A percentile compares a stretch with the other conserved stretches of the same genome.
Evolutionary conservation across 2,888 invertebrate species (phyloP).

Genomic region (Thera obeliscata): DNA sequence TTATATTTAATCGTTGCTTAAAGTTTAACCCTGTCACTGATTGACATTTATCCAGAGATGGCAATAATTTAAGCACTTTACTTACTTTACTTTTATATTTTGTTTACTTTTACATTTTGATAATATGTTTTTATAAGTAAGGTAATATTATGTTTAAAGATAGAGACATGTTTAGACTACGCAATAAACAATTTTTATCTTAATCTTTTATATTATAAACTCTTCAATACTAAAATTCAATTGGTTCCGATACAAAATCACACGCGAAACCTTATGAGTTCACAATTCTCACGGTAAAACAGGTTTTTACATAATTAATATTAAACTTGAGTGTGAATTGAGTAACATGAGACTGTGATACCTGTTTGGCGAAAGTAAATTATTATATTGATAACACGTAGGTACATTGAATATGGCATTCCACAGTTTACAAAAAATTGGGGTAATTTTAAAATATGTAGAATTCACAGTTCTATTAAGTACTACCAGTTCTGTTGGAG

Average conservation of each 20-base stretch:
- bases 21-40: no score
- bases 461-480: no score
- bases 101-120: no score
- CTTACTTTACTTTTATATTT: no score
- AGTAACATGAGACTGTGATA: constrained; percentile 25
- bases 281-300: constrained; percentile 34
- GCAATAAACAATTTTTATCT: no score
- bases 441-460: not conserved
- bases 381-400: constrained; percentile 15
- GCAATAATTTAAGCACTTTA: no score
- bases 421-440: not conserved
- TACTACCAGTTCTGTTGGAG: not conserved
- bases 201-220: constrained; percentile 11
- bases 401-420: not conserved
- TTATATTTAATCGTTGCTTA: no score
- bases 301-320: constrained; percentile 33
- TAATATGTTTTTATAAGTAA: no score
- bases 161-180: no score
- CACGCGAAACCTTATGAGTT: constrained; percentile 30
- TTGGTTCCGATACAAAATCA: constrained; percentile 27
- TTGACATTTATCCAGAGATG: no score
- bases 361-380: constrained; percentile 35
- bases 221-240: constrained; percentile 24
- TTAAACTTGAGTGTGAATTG: constrained; percentile 30
- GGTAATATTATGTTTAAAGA: no score